Evolutionary conservation across 2,113 vertebrate species (phyloP).

Genomic region (Xerus inauris): DNA sequence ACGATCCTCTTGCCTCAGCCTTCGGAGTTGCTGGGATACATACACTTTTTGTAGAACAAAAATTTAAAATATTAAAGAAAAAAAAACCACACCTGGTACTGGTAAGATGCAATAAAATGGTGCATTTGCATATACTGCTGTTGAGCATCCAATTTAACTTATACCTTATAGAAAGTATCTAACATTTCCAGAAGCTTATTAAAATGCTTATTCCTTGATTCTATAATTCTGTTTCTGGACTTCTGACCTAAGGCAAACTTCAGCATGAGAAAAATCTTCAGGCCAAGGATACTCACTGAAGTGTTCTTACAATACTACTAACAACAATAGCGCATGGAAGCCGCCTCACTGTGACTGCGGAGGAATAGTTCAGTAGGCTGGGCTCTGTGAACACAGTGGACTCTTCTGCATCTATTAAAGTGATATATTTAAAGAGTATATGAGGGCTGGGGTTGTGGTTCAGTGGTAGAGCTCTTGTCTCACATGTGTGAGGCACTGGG

Average conservation of each 20-base stretch:
- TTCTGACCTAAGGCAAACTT: background rate
- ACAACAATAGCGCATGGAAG: background rate
- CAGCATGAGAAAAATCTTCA: background rate
- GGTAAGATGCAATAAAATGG: background rate
- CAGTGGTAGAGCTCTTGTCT: too few relatives aligned
- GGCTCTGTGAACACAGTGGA: background rate
- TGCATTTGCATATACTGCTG: background rate
- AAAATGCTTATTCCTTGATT: slow-evolving; percentile 9
- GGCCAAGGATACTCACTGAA: background rate
- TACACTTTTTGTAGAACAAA: background rate
- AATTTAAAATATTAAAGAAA: background rate
- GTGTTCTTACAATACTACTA: background rate
- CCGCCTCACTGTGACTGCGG: background rate
- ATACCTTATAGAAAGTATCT: background rate
- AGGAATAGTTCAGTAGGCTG: background rate
- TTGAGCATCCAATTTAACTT: background rate
- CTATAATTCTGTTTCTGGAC: background rate
- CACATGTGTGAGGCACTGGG: too few relatives aligned
- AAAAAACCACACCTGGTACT: background rate
- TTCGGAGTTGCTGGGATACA: too few relatives aligned
- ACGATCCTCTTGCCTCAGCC: too few relatives aligned
- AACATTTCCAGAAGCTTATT: background rate
- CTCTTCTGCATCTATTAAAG: slow-evolving; percentile 7
- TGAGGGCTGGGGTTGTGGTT: background rate
- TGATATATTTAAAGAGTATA: background rate